phyloP scores from a whole-genome alignment of 2,797 vertebrate genomes.

The Urocyon cinereoargenteus region DNA sequence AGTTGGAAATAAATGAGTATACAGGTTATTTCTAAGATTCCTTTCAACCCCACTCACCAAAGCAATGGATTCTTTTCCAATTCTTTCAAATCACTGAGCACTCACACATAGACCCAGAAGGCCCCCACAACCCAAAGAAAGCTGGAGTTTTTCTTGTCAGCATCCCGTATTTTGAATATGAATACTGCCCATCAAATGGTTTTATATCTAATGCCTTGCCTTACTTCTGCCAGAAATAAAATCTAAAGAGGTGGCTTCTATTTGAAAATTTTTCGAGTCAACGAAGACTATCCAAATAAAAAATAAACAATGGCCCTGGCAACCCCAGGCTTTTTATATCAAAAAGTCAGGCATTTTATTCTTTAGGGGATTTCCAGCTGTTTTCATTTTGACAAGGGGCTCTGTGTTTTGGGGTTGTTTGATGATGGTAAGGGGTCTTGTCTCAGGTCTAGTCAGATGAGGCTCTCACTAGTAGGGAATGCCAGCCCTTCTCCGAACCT shows the following conservation, averaged over 20 bases:
- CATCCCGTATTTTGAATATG: neutral
- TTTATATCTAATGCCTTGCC: neutral
- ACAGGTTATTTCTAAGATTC: constrained; percentile 1
- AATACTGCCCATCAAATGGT: neutral
- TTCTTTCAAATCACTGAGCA: neutral
- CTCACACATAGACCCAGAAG: neutral
- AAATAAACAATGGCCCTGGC: neutral
- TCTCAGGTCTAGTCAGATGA: neutral
- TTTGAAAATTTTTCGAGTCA: constrained; percentile 27
- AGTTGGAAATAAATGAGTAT: constrained; percentile 21
- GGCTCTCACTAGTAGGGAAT: neutral
- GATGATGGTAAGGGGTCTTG: neutral
- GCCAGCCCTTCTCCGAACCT: neutral
- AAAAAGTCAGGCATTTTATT: neutral
- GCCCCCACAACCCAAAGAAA: neutral
- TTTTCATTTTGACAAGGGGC: neutral
- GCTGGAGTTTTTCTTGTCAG: neutral
- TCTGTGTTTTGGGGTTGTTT: neutral
- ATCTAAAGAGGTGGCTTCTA: constrained; percentile 14
- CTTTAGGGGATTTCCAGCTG: neutral
- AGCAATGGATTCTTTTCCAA: neutral
- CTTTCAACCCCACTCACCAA: neutral
- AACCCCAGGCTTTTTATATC: neutral
- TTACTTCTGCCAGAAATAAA: neutral
- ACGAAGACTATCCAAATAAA: neutral